Conservation (phyloP, 2,888 invertebrate species). For the Cheilosia impressa region DNA sequence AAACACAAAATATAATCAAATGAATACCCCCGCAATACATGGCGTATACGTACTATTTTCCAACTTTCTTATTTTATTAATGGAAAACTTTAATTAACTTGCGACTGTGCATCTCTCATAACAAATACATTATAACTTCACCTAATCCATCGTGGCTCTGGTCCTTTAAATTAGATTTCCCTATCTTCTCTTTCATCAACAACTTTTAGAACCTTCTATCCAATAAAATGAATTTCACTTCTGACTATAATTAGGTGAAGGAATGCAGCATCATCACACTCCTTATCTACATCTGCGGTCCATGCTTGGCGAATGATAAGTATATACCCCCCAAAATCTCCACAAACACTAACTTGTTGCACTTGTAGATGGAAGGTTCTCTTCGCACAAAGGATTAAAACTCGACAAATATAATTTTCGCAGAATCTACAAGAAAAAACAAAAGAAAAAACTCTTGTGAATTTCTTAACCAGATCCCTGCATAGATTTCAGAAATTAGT, state of each 20-base stretch:
- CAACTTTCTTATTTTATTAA: neutral
- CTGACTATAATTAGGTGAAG: conserved; percentile 40
- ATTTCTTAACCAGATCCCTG: conserved; percentile 28
- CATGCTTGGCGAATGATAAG: neutral
- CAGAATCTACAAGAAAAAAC: conserved; percentile 35
- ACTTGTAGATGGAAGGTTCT: conserved; percentile 9
- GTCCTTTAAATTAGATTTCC: neutral
- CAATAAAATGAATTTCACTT: conserved; percentile 9
- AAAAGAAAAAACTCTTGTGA: neutral
- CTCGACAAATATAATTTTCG: conserved; percentile 55
- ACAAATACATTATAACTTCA: neutral
- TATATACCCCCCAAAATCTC: neutral
- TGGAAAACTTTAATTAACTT: neutral
- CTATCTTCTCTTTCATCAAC: neutral
- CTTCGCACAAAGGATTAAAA: conserved; percentile 53
- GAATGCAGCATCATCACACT: conserved; percentile 42
- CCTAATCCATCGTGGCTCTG: neutral
- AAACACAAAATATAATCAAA: neutral
- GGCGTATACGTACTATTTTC: conserved; percentile 7
- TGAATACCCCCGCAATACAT: neutral
- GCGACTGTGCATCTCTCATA: neutral
- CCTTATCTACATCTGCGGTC: conserved; percentile 15
- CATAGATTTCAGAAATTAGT: conserved; percentile 52
- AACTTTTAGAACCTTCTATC: conserved; percentile 5
- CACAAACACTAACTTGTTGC: conserved; percentile 48